Evolutionary conservation across 2,888 invertebrate species (phyloP), one percentile per base, ranked within the genome.

Genomic region (Incurvaria masculella): DNA sequence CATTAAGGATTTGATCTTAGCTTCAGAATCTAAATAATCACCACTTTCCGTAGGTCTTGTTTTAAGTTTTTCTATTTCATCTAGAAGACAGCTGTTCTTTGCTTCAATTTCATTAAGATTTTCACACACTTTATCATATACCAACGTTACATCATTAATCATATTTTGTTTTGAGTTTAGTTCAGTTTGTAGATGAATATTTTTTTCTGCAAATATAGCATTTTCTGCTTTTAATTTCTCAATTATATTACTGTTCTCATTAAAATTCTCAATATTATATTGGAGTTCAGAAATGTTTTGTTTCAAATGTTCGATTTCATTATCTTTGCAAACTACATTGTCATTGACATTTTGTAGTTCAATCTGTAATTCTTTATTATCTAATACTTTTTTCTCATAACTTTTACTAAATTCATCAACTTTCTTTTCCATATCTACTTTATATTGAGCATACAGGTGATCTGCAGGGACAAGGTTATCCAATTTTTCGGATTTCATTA

Each of bases 1-100:
- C 72, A 76, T 76, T 44, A 75, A 63, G 52, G 56, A 57, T 60
- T 76, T 76, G 8, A 69, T 52, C 57, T 60, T 65, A 6, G 26
- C 16, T 41, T 44, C 39, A 20, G 40, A n/a, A 33, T 8, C 33
- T 4, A 23, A 23, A 4, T 23, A 23, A 23, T 23, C 5, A 6
- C 5, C 23, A 23, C 23, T 23, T 23, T 23, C n/a, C n/a, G n/a
- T n/a, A n/a, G 10, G 23, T 23, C 14, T 33, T 4, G 6, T 33
- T 33, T 33, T 33, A 8, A 14, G 14, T 4, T 11, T 33, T 33
- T 33, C 33, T 33, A 33, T 4, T 11, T 33, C 33, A 3, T 33
- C 33, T 14, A 14, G 11, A 14, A 33, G 33, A 33, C 33, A 3
- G 14, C 14, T 33, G 33, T 33, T 33, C 8, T 33, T n/a, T 3